These are phyloP conservation scores for Lagorchestes hirsutus DNA, from an alignment of 2,797 vertebrate genomes.

Conservation along the genomic window DNA sequence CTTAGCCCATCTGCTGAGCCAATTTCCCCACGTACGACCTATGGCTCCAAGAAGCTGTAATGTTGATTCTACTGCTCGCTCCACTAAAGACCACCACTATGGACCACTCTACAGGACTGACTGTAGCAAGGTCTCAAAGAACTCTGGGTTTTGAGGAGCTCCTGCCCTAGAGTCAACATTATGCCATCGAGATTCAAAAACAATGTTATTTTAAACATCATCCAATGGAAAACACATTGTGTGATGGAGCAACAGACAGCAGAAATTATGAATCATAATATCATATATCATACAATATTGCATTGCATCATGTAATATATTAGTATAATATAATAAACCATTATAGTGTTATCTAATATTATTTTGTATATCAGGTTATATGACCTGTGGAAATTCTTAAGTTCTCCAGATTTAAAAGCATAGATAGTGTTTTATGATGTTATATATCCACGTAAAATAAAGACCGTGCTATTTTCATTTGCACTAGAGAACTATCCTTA, in stretches of 20 bases:
- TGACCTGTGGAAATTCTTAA: background rate
- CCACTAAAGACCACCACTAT: background rate
- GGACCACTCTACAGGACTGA: background rate
- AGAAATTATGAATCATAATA: background rate
- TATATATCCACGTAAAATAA: background rate
- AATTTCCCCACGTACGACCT: background rate
- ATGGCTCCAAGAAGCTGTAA: background rate
- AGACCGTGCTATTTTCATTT: background rate
- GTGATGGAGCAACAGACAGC: background rate
- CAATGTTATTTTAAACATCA: background rate
- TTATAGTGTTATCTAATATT: background rate
- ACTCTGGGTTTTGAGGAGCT: background rate
- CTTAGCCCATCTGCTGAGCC: background rate
- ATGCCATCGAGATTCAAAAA: background rate
- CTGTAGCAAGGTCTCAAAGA: background rate
- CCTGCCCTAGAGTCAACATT: background rate
- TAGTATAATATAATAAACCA: background rate
- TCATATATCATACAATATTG: background rate
- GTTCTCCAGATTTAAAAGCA: background rate
- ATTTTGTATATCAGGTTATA: background rate
- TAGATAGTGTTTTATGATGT: background rate
- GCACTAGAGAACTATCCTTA: background rate
- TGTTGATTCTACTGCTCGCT: background rate
- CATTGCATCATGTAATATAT: background rate
- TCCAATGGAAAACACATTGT: background rate